Percentiles rank a stretch among this genome's conserved stretches.
Conservation (phyloP, 53 echinoderm and acorn worm species). For the Pentamera pediparva region DNA sequence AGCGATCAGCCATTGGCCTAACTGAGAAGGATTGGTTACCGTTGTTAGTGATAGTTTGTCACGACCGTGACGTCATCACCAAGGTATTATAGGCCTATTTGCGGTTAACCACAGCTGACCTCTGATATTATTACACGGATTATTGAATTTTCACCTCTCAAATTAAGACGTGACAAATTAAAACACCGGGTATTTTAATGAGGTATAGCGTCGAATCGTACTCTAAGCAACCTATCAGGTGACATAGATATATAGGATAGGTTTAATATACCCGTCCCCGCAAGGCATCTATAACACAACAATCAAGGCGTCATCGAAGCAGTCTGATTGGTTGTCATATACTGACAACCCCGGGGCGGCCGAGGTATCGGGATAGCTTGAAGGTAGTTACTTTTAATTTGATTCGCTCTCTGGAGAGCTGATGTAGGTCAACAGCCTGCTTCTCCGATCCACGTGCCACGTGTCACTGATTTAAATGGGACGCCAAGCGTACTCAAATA, state of each 20-base stretch:
- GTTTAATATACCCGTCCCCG: too few species aligned
- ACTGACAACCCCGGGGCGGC: slow-evolving; percentile 19
- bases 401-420: slow-evolving; percentile 8
- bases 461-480: too few species aligned
- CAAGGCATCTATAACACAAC: slow-evolving; percentile 9
- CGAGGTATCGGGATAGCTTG: slow-evolving; percentile 16
- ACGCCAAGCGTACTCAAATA: too few species aligned
- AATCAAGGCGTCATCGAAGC: slow-evolving; percentile 20
- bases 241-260: too few species aligned
- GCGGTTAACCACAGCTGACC: background rate
- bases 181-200: too few species aligned
- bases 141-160: background rate
- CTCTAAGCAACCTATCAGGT: too few species aligned
- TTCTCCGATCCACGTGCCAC: background rate
- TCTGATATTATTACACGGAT: background rate
- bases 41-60: too few species aligned
- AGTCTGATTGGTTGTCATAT: slow-evolving; percentile 18
- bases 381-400: slow-evolving; percentile 37
- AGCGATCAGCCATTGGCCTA: too few species aligned
- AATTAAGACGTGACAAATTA: background rate
- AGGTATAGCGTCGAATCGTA: background rate
- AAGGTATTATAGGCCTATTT: background rate
- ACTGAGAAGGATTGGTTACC: too few species aligned
- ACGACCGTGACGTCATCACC: too few species aligned
- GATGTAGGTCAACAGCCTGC: slow-evolving; percentile 14